Percentiles rank a stretch among this genome's conserved stretches.
Conservation (phyloP, 1,140 invertebrate species). For the Portunus trituberculatus region DNA sequence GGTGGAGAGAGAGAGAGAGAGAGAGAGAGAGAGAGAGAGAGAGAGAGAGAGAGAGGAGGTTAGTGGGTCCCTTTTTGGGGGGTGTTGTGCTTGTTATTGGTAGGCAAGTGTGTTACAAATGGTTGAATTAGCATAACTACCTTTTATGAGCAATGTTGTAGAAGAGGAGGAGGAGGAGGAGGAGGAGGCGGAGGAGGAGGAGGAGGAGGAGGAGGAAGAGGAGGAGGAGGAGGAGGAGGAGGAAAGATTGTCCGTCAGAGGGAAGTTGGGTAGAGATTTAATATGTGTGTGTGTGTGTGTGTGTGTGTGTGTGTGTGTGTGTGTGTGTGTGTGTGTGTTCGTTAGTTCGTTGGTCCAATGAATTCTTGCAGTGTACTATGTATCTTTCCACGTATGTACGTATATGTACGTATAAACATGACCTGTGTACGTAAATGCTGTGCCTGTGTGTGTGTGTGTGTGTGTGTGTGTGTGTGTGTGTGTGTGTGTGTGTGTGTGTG, state of each 20-base stretch:
- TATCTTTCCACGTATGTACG: too few relatives aligned
- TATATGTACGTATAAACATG: too few relatives aligned
- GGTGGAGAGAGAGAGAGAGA: background rate
- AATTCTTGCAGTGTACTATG: too few relatives aligned
- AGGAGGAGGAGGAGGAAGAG: background rate
- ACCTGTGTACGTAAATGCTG: too few relatives aligned
- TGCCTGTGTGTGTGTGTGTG: background rate
- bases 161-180: background rate
- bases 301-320: slow-evolving; percentile 26
- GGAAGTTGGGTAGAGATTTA: slow-evolving; percentile 29
- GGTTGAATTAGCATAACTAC: slow-evolving; percentile 6
- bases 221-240: slow-evolving; percentile 21
- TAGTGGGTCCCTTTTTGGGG: background rate
- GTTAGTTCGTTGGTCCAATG: too few relatives aligned
- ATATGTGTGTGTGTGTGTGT: background rate
- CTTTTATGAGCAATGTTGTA: background rate
- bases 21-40: too few relatives aligned
- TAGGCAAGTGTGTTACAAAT: background rate
- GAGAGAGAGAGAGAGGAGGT: background rate
- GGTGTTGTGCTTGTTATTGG: background rate
- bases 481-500: background rate
- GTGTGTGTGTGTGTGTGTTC: background rate
- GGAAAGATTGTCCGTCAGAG: background rate
- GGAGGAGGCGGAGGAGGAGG: background rate
- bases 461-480: slow-evolving; percentile 20